These are phyloP conservation scores for Pandion haliaetus DNA, from an alignment of 2,113 vertebrate genomes.

Conservation along the genomic window DNA sequence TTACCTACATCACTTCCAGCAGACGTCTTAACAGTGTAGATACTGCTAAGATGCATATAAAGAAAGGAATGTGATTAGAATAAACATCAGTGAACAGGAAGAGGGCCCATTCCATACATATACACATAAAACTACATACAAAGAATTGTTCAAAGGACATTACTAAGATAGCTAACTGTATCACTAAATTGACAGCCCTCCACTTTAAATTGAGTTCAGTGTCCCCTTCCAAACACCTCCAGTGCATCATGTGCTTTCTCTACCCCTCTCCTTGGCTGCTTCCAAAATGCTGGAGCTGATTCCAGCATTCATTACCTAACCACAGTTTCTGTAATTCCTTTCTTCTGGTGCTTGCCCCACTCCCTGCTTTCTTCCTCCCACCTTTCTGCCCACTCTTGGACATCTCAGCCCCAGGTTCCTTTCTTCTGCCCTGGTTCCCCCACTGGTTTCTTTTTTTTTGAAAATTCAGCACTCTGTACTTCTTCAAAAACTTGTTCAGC, in stretches of 20 bases:
- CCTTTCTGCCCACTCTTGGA: background rate
- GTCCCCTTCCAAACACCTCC: background rate
- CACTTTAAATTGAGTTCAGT: background rate
- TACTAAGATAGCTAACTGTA: background rate
- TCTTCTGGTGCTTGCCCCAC: background rate
- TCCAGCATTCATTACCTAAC: background rate
- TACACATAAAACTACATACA: background rate
- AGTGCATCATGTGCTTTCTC: background rate
- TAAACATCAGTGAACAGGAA: background rate
- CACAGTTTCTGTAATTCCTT: background rate
- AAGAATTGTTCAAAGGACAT: background rate
- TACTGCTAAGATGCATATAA: background rate
- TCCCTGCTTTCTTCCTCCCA: background rate
- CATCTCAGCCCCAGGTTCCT: background rate
- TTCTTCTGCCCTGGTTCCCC: background rate
- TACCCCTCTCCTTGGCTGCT: background rate
- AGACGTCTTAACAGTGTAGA: background rate
- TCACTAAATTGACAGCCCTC: background rate
- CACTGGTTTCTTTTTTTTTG: background rate
- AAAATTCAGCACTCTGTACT: background rate
- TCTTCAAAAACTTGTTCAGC: background rate
- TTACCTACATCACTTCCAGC: background rate
- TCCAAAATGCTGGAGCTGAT: background rate
- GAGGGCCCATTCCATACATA: background rate
- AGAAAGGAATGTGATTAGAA: background rate